Percentiles rank a stretch among this genome's conserved stretches.
Conservation (phyloP, 2,888 invertebrate species). For the Aquatica leii region DNA sequence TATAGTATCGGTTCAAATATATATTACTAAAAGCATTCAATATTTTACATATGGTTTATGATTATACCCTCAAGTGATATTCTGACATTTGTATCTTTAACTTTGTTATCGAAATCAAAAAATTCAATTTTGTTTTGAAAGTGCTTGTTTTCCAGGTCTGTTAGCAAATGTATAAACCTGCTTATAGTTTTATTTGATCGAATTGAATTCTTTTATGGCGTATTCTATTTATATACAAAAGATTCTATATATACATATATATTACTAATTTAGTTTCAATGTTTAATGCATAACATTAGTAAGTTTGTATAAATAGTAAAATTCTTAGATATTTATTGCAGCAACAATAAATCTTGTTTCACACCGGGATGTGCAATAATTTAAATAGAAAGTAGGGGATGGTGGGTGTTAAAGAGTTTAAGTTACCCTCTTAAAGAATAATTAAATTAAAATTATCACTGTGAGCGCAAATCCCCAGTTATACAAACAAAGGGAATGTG, state of each 20-base stretch:
- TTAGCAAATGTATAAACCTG: slow-evolving; percentile 16
- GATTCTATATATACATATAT: too few species aligned
- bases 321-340: slow-evolving; percentile 17
- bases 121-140: slow-evolving; percentile 19
- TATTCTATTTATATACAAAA: slow-evolving; percentile 12
- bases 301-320: too few species aligned
- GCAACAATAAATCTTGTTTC: slow-evolving; percentile 16
- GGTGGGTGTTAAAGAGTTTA: slow-evolving; percentile 21
- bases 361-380: slow-evolving; percentile 14
- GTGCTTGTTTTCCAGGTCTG: slow-evolving; percentile 21
- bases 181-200: slow-evolving; percentile 15
- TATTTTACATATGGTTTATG: too few species aligned
- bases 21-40: too few species aligned
- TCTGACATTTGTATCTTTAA: slow-evolving; percentile 17
- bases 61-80: too few species aligned
- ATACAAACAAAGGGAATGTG: slow-evolving; percentile 25
- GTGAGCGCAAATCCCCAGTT: slow-evolving; percentile 21
- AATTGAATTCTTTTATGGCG: slow-evolving; percentile 11
- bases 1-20: too few species aligned
- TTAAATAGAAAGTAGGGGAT: slow-evolving; percentile 13
- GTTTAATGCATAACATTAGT: too few species aligned
- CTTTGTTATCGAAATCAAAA: slow-evolving; percentile 16
- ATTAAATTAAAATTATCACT: slow-evolving; percentile 32
- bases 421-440: slow-evolving; percentile 28
- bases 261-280: too few species aligned